phyloP scores from a whole-genome alignment of 2,797 vertebrate genomes.

The Platyrinchus mystaceus region DNA sequence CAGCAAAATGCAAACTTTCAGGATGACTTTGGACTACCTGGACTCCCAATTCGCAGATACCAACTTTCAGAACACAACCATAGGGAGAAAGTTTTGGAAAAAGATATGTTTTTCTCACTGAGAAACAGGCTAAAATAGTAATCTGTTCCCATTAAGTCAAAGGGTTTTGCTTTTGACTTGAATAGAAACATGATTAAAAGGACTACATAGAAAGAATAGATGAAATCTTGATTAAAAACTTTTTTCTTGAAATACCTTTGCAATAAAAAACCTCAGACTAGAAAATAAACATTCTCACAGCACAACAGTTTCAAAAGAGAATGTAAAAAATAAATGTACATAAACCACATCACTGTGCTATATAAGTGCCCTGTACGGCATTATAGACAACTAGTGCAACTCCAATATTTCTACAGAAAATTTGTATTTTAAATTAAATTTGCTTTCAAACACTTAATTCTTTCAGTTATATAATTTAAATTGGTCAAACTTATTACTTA shows the following conservation, averaged over 20 bases:
- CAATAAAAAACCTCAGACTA: not conserved
- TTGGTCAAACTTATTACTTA: not conserved
- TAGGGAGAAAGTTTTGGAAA: not conserved
- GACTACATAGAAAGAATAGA: not conserved
- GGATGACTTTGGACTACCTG: not conserved
- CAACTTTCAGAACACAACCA: not conserved
- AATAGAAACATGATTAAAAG: slow-evolving; percentile 19
- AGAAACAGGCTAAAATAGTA: not conserved
- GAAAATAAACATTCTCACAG: not conserved
- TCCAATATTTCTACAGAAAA: slow-evolving; percentile 13
- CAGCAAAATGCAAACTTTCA: not conserved
- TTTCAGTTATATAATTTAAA: slow-evolving; percentile 29
- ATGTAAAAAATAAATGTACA: not conserved
- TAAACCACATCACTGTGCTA: not conserved
- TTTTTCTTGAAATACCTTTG: slow-evolving; percentile 32
- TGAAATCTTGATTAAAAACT: slow-evolving; percentile 18
- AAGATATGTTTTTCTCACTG: not conserved
- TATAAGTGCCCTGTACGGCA: not conserved
- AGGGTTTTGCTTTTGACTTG: not conserved
- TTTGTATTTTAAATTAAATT: not conserved
- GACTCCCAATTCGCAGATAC: not conserved
- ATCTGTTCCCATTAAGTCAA: slow-evolving; percentile 48
- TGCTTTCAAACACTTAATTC: slow-evolving; percentile 20
- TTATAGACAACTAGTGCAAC: not conserved
- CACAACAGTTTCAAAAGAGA: slow-evolving; percentile 17